Evolutionary conservation across 2,888 invertebrate species (phyloP), one percentile per base, ranked within the genome.

Genomic region (Sericinus montela): DNA sequence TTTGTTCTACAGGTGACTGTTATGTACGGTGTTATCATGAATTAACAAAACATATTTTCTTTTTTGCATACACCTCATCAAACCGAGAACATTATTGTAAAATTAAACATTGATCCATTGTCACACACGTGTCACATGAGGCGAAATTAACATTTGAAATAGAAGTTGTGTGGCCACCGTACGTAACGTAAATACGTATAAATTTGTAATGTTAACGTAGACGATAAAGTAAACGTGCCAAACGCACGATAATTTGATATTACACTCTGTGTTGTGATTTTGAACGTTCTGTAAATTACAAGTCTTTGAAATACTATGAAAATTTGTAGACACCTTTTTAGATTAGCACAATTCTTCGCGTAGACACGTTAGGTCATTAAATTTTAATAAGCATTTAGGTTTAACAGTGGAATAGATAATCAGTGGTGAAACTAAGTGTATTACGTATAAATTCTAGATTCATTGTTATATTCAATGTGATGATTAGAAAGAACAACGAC

Each of bases 241-340:
- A 72, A 62, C 61, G 87, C 87, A 84, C 87, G 85, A 75, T 77
- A 84, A 85, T 85, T 65, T 82, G 82, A 86, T 86, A 86, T 84
- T 86, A 88, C 89, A 89, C 89, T 89, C 89, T 89, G 89, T 89
- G 89, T 89, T 89, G 89, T 89, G 89, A 89, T 88, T 87, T 89
- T 89, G 80, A 85, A 82, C 77, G 81, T 84, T 88, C 88, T 88
- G 88, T 89, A 88, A 80, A 87, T 80, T 87, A 84, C 77, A 72
- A 80, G 63, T 80, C 82, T 82, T 82, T 78, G 65, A 79, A 19
- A 72, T 76, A 80, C 72, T 82, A 77, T 75, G 69, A 69, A 69
- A 63, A 73, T 73, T 75, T 80, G 86, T 88, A 87, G 88, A 80
- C 79, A 77, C 76, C 78, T 85, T 79, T 79, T 75, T 87, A 88